Conservation (phyloP, 2,113 vertebrate genomes). For the Syngnathoides biaculeatus region DNA sequence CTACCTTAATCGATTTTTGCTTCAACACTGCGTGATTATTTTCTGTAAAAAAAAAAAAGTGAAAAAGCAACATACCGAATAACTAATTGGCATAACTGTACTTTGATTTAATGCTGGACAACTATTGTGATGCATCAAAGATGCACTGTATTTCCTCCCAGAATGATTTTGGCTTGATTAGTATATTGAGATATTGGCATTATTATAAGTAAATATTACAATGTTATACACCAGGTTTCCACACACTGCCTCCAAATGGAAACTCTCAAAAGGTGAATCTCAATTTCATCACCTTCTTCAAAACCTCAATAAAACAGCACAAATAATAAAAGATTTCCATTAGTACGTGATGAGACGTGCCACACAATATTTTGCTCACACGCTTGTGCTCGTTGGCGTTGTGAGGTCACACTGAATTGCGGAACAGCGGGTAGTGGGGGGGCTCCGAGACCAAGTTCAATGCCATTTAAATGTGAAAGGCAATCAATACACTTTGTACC, state of each 20-base stretch:
- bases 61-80: too few species aligned
- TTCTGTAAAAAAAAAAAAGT: too few species aligned
- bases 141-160: neutral
- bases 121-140: neutral
- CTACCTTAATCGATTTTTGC: too few species aligned
- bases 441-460: slow-evolving; percentile 15
- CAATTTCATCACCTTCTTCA: neutral
- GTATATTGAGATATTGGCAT: neutral
- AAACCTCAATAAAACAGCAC: neutral
- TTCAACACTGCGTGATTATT: too few species aligned
- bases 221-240: neutral
- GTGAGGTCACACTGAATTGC: slow-evolving; percentile 12
- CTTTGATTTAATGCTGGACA: neutral
- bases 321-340: neutral
- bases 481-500: slow-evolving; percentile 4
- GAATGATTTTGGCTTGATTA: neutral
- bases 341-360: neutral
- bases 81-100: neutral
- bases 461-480: slow-evolving; percentile 9
- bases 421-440: slow-evolving; percentile 6
- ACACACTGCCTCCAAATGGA: neutral
- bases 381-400: slow-evolving; percentile 17
- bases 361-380: neutral
- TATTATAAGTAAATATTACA: neutral
- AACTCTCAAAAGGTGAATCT: too few species aligned